Percentiles rank a stretch among this genome's conserved stretches.
phyloP scores from a whole-genome alignment of 2,888 invertebrate genomes.

The Heliconius charithonia region DNA sequence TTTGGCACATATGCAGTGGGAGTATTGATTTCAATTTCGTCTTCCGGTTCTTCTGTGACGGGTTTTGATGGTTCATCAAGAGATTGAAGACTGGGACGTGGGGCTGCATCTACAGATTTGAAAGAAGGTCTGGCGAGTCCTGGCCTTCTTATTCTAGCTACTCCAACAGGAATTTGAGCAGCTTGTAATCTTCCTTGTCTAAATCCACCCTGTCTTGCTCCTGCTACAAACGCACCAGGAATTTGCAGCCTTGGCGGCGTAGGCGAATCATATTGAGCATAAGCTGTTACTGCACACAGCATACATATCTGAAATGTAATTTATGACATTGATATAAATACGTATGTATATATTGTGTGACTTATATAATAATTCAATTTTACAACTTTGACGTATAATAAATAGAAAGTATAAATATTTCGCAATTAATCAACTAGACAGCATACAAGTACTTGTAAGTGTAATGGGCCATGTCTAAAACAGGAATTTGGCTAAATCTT shows the following conservation, averaged over 20 bases:
- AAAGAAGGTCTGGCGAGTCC: slow-evolving; percentile 75
- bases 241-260: slow-evolving; percentile 86
- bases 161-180: slow-evolving; percentile 59
- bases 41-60: slow-evolving; percentile 87
- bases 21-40: slow-evolving; percentile 83
- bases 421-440: slow-evolving; percentile 58
- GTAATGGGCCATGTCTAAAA: slow-evolving; percentile 60
- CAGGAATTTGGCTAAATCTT: slow-evolving; percentile 46
- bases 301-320: slow-evolving; percentile 73
- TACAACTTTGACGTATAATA: background rate
- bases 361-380: background rate
- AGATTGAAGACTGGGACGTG: slow-evolving; percentile 75
- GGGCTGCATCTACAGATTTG: slow-evolving; percentile 75
- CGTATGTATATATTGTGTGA: background rate
- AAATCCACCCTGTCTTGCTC: slow-evolving; percentile 70
- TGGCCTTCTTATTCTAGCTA: slow-evolving; percentile 71
- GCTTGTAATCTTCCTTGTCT: slow-evolving; percentile 72
- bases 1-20: slow-evolving; percentile 78
- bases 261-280: slow-evolving; percentile 82
- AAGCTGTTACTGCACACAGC: slow-evolving; percentile 80
- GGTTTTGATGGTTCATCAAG: slow-evolving; percentile 84
- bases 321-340: background rate
- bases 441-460: slow-evolving; percentile 64
- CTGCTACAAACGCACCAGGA: slow-evolving; percentile 85
- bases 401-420: slow-evolving; percentile 54